Conservation (phyloP, 2,888 invertebrate species). For the Argynnis bischoffii region DNA sequence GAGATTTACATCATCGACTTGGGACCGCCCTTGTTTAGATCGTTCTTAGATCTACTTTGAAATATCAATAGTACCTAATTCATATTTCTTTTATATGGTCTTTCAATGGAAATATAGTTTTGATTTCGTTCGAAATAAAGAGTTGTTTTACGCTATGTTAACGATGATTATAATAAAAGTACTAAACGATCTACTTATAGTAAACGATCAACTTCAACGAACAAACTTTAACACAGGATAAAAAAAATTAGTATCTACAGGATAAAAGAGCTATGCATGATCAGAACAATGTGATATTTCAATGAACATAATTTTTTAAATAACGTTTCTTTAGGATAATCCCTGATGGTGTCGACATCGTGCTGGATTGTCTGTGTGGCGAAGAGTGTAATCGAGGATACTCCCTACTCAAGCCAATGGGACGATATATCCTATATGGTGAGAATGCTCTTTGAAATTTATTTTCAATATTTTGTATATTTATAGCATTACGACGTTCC, state of each 20-base stretch:
- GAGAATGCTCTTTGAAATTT: conserved; percentile 45
- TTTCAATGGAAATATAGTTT: not conserved
- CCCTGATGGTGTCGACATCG: conserved; percentile 92
- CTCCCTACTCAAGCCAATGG: conserved; percentile 92
- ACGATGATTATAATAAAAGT: not conserved
- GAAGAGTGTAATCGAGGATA: conserved; percentile 94
- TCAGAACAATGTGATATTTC: too few relatives aligned
- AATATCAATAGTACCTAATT: conserved; percentile 13
- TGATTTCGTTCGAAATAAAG: not conserved
- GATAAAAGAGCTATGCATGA: too few relatives aligned
- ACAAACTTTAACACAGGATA: too few relatives aligned
- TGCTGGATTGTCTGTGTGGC: conserved; percentile 93
- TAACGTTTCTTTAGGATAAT: conserved; percentile 77
- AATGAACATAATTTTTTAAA: not conserved
- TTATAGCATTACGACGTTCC: conserved; percentile 5
- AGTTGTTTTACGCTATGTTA: not conserved
- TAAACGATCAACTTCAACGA: too few relatives aligned
- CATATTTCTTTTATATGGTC: not conserved
- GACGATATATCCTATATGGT: conserved; percentile 93
- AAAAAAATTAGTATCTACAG: not conserved
- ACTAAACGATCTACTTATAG: too few relatives aligned
- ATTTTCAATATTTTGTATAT: conserved; percentile 10
- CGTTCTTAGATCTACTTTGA: conserved; percentile 4
- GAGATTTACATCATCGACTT: conserved; percentile 27
- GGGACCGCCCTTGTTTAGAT: conserved; percentile 27